Conservation (phyloP, 2,113 vertebrate species). For the Podarcis raffonei region DNA sequence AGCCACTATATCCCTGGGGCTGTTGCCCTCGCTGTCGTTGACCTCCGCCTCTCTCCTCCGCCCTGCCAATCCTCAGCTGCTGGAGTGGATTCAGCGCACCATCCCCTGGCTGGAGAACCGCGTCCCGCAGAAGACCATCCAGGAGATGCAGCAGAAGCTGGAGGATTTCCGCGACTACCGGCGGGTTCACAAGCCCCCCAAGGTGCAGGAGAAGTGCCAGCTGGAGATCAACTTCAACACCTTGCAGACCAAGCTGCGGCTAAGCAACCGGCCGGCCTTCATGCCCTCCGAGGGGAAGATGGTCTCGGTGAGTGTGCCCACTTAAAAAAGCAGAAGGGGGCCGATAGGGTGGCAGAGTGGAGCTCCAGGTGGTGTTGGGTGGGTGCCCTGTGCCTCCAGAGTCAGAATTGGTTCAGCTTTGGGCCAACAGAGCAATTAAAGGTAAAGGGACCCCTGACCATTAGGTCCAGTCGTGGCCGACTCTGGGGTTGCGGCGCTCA, state of each 20-base stretch:
- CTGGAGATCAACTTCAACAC: constrained; percentile 99
- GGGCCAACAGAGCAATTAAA: neutral
- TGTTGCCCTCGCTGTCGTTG: accelerated
- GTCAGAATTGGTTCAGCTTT: neutral
- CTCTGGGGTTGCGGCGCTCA: no score
- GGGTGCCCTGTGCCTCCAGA: neutral
- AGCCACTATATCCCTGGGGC: neutral
- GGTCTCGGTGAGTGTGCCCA: constrained; percentile 82
- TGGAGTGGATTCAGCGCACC: constrained; percentile 95
- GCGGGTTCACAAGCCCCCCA: constrained; percentile 90
- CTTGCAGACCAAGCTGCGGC: constrained; percentile 93
- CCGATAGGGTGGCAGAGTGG: neutral
- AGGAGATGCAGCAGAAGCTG: constrained; percentile 94
- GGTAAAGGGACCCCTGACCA: no score
- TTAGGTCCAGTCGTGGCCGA: no score
- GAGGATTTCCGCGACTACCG: constrained; percentile 95
- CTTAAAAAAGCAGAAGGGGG: neutral
- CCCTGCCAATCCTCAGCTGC: constrained; percentile 70
- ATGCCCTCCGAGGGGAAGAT: constrained; percentile 95
- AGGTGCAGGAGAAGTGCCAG: constrained; percentile 95
- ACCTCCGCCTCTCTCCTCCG: neutral
- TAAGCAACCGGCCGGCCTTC: constrained; percentile 93
- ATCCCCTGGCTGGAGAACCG: constrained; percentile 94
- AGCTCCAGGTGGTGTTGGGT: neutral
- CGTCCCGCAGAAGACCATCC: constrained; percentile 89